These are phyloP conservation scores for Lethrus apterus DNA, from an alignment of 1,140 invertebrate species.

Conservation along the genomic window DNA sequence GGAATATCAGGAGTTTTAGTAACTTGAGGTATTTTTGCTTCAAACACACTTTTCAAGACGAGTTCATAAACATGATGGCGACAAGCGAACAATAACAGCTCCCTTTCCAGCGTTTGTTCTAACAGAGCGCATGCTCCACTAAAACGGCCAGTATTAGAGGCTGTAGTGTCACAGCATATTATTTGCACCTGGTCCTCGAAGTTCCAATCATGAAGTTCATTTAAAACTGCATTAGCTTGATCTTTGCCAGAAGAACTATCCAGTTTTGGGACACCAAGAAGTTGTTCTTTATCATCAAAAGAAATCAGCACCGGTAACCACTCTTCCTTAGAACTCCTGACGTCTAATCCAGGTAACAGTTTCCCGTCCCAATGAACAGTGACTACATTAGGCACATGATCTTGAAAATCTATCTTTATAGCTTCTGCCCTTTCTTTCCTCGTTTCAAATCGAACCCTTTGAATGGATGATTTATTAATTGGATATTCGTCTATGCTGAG, in stretches of 20 bases:
- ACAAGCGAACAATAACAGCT: slow-evolving; percentile 22
- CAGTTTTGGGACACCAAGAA: slow-evolving; percentile 24
- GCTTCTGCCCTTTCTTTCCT: too few relatives aligned
- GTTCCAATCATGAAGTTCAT: slow-evolving; percentile 19
- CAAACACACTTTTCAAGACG: slow-evolving; percentile 24
- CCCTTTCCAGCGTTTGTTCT: slow-evolving; percentile 19
- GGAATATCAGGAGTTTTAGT: slow-evolving; percentile 20
- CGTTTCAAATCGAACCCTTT: too few relatives aligned
- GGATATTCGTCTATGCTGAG: too few relatives aligned
- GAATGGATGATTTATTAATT: too few relatives aligned
- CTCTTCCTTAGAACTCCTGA: slow-evolving; percentile 27
- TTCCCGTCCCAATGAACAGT: slow-evolving; percentile 28
- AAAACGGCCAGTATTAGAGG: slow-evolving; percentile 22
- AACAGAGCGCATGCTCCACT: slow-evolving; percentile 18
- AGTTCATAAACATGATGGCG: slow-evolving; percentile 27
- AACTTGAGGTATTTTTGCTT: slow-evolving; percentile 18
- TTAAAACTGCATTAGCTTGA: slow-evolving; percentile 19
- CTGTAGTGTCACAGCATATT: slow-evolving; percentile 8
- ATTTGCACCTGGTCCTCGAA: slow-evolving; percentile 22
- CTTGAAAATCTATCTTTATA: too few relatives aligned
- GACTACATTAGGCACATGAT: too few relatives aligned
- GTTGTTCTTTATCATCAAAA: slow-evolving; percentile 21
- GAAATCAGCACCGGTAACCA: slow-evolving; percentile 23
- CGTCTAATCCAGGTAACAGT: slow-evolving; percentile 23
- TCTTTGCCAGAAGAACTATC: slow-evolving; percentile 19